Evolutionary conservation across 1,140 invertebrate species (phyloP).

Genomic region (Heliothis virescens): DNA sequence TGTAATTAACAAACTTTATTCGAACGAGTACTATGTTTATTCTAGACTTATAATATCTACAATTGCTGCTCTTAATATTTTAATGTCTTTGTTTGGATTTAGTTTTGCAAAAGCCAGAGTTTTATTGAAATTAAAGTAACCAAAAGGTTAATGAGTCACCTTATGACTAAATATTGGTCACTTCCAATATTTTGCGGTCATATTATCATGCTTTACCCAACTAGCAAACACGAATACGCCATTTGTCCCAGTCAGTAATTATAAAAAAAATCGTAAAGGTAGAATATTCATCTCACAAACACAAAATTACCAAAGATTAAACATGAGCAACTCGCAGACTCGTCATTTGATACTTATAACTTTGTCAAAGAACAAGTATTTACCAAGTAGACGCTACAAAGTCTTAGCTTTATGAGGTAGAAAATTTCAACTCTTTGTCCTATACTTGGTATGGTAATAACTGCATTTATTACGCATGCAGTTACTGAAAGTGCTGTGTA

Average conservation of each 20-base stretch:
- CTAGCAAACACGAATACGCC: neutral
- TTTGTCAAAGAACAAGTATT: conserved; percentile 59
- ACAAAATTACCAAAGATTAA: neutral
- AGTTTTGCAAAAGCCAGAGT: neutral
- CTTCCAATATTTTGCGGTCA: conserved; percentile 2
- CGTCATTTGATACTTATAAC: conserved; percentile 31
- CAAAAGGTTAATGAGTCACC: conserved; percentile 5
- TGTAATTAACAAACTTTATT: conserved; percentile 39
- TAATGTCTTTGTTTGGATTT: neutral
- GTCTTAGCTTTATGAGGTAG: conserved; percentile 72
- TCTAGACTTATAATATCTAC: conserved; percentile 8
- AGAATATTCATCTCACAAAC: neutral
- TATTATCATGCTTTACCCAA: neutral
- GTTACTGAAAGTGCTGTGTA: conserved; percentile 53
- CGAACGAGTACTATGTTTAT: conserved; percentile 4
- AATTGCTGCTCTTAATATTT: neutral
- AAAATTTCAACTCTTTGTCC: conserved; percentile 72
- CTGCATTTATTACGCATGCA: conserved; percentile 74
- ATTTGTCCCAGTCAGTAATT: neutral
- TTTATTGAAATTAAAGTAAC: neutral
- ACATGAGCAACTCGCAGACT: conserved; percentile 2
- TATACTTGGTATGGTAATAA: conserved; percentile 75
- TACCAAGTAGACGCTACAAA: conserved; percentile 71
- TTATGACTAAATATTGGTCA: conserved; percentile 8
- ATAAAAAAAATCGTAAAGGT: neutral